These are phyloP conservation scores for Girardinus metallicus DNA, from an alignment of 2,797 vertebrate species.

Conservation along the genomic window DNA sequence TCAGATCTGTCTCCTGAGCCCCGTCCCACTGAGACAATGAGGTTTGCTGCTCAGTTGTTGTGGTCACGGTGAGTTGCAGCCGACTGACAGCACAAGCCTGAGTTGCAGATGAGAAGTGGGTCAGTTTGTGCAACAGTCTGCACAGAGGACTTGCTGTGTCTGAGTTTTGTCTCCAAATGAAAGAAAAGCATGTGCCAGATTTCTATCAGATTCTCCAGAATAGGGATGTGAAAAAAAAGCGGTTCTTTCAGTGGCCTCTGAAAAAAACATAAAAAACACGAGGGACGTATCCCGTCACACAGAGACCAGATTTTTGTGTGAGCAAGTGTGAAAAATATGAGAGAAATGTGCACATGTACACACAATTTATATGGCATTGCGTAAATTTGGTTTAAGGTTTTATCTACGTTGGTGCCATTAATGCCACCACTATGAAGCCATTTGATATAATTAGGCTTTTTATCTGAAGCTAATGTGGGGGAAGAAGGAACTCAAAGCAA, in stretches of 20 bases:
- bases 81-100: conserved; percentile 56
- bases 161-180: conserved; percentile 55
- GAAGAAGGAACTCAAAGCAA: conserved; percentile 29
- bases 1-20: conserved; percentile 44
- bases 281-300: conserved; percentile 33
- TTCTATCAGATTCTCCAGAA: conserved; percentile 60
- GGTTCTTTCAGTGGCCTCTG: conserved; percentile 41
- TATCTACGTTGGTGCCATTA: conserved; percentile 43
- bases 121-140: conserved; percentile 64
- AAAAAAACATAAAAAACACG: conserved; percentile 19
- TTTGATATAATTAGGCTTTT: conserved; percentile 36
- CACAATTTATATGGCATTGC: conserved; percentile 33
- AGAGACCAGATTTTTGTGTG: conserved; percentile 46
- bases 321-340: conserved; percentile 37
- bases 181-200: conserved; percentile 49
- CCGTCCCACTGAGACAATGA: conserved; percentile 32
- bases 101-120: conserved; percentile 66
- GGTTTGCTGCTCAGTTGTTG: conserved; percentile 55
- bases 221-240: conserved; percentile 51
- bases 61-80: conserved; percentile 64
- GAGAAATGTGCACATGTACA: conserved; percentile 17
- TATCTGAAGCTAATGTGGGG: conserved; percentile 36
- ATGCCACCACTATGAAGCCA: conserved; percentile 34
- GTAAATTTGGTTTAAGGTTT: conserved; percentile 54
- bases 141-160: conserved; percentile 47